Evolutionary conservation across 2,797 vertebrate species (phyloP), one percentile per base, ranked within the genome.

Genomic region (Aselliscus stoliczkanus): DNA sequence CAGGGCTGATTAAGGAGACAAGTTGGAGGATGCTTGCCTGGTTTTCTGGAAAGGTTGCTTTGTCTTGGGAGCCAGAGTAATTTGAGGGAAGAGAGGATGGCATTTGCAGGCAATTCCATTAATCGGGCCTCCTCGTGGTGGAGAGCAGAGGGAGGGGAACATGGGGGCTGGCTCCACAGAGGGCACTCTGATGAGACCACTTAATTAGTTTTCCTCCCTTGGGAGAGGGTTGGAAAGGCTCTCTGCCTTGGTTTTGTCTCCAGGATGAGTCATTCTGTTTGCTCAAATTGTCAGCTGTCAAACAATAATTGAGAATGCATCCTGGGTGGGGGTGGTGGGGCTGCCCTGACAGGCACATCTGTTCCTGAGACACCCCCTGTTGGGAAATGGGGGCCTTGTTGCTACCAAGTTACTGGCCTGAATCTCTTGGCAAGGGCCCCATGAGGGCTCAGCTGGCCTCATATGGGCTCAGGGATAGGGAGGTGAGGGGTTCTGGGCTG

Each of bases 251-350:
- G 64, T 82, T 97, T 95, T 96, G 95, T 96, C 97, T 97, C 96
- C 39, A 39, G 64, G 44, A 90, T 96, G 96, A 97, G 89, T 98
- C 96, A 70, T 64, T 93, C 52, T 93, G 83, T 95, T 95, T 56
- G 95, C 81, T 95, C 85, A 54, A 39, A 85, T 73, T 82, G 82
- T 79, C 27, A 5, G 25, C 75, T 50, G 14, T 65, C 95, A 79
- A 88, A n/a, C 69, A 4, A 4, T 21, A 76, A 75, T 15, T 23
- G 20, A 56, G 17, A 54, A 44, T 52, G 11, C 14, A 2, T 39
- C 25, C 21, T 3, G 44, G 5, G 73, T 20, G 72, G 23, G 60
- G 6, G 25, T 31, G 4, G 85, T 80, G 17, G 75, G 87, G 58
- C 52, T 5, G 25, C 50, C 44, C 95, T 7, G 25, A 77, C 17